Evolutionary conservation across 2,888 invertebrate genomes (phyloP), one percentile per base, ranked within the genome.

Genomic region (Philonicus albiceps): DNA sequence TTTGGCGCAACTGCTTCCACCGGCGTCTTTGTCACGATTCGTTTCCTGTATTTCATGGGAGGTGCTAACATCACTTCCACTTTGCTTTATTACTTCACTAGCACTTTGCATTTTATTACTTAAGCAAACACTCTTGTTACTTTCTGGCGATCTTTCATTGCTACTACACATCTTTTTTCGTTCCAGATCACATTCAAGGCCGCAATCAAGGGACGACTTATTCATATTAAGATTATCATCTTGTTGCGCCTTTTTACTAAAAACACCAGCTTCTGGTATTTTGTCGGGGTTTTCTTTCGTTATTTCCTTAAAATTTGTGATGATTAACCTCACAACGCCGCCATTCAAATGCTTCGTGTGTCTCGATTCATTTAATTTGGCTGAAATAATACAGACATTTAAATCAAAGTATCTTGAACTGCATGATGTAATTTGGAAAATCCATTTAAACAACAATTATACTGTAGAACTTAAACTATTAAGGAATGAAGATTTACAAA

Each of bases 41-140:
- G 22, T 64, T 64, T 64, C 64, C 27, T 64, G 64, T 27, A 64
- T 64, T 22, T 64, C 22, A 27, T 64, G 22, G 22, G 64, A 64
- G 11, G 22, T 64, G 64, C 27, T 78, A 43, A 53, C 49, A 78
- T 78, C 49, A 78, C 27, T 78, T 43, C n/a, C 34, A 78, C 37
- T 78, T 78, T 78, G 43, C 11, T 49, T 43, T 49, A 78, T 78
- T 49, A 78, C 30, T 78, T 78, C 78, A 81, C 81, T 81, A 64
- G 31, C 64, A 55, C 37, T 31, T 81, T 64, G 55, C 43, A 27
- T 55, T 81, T 81, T 81, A 37, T 81, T 49, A 55, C 34, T 81
- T 34, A 19, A 34, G 27, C 81, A 81, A 81, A 81, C 81, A 53
- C 16, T 81, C 8, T 55, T 55, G 8, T 31, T 49, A 34, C 81